These are phyloP conservation scores for Kradibia gibbosae DNA, from an alignment of 1,140 invertebrate genomes.

Conservation along the genomic window DNA sequence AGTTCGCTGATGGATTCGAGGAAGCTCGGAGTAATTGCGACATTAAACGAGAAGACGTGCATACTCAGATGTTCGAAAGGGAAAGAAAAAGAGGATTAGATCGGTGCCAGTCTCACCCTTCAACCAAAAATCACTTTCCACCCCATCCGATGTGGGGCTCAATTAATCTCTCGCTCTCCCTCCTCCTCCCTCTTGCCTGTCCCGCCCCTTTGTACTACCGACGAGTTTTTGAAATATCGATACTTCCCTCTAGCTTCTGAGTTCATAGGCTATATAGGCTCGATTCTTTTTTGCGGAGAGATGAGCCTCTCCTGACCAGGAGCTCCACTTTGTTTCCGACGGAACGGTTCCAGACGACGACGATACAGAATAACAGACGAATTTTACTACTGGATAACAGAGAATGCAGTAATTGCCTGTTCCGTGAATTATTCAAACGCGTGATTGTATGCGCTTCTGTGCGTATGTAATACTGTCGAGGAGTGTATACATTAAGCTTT, in stretches of 20 bases:
- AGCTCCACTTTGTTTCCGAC: background rate
- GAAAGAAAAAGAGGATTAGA: background rate
- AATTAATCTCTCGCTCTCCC: background rate
- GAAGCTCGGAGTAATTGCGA: background rate
- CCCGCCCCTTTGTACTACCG: background rate
- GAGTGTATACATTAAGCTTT: no score
- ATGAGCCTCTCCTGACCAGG: background rate
- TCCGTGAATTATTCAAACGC: no score
- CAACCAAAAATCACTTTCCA: conserved; percentile 29
- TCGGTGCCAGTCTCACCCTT: background rate
- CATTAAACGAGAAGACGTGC: background rate
- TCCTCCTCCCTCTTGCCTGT: background rate
- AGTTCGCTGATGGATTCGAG: no score
- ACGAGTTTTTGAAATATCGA: background rate
- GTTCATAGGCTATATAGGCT: background rate
- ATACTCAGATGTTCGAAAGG: background rate
- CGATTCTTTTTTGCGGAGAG: background rate
- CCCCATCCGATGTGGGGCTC: background rate
- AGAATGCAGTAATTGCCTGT: no score
- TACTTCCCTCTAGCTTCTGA: background rate
- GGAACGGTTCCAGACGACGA: background rate
- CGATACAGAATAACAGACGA: background rate
- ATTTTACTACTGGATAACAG: background rate
- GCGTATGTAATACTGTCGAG: background rate
- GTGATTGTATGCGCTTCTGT: no score